phyloP scores from a whole-genome alignment of 2,888 invertebrate species.

The Hypomecis punctinalis region DNA sequence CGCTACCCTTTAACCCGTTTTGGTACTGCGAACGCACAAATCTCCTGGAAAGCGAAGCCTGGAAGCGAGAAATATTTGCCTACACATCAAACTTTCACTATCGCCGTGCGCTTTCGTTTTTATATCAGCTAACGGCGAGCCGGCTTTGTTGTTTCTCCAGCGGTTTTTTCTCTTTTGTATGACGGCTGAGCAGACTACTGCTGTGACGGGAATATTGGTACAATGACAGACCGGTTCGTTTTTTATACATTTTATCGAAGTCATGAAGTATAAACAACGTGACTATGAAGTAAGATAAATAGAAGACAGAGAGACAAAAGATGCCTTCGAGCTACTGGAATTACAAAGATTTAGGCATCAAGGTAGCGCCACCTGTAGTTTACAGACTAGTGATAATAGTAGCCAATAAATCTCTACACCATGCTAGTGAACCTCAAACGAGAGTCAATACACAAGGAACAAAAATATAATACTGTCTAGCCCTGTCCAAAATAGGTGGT shows the following conservation, averaged over 20 bases:
- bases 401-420: too few relatives aligned
- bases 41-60: constrained; percentile 65
- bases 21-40: constrained; percentile 77
- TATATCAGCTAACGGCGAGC: constrained; percentile 71
- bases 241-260: neutral
- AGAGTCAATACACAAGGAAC: too few relatives aligned
- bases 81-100: constrained; percentile 85
- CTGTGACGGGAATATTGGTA: constrained; percentile 36
- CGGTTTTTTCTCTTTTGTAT: constrained; percentile 58
- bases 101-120: constrained; percentile 82
- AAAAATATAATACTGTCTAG: too few relatives aligned
- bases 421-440: too few relatives aligned
- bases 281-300: too few relatives aligned
- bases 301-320: too few relatives aligned
- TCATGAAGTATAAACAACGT: too few relatives aligned
- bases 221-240: constrained; percentile 13
- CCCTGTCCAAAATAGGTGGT: too few relatives aligned
- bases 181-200: constrained; percentile 52
- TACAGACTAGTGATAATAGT: too few relatives aligned
- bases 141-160: constrained; percentile 73
- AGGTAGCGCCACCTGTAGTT: too few relatives aligned
- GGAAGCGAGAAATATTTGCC: constrained; percentile 82
- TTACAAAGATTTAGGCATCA: too few relatives aligned
- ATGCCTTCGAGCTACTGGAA: too few relatives aligned
- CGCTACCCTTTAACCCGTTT: constrained; percentile 71